Evolutionary conservation across 2,797 vertebrate species (phyloP).

Genomic region (Ceryle rudis): DNA sequence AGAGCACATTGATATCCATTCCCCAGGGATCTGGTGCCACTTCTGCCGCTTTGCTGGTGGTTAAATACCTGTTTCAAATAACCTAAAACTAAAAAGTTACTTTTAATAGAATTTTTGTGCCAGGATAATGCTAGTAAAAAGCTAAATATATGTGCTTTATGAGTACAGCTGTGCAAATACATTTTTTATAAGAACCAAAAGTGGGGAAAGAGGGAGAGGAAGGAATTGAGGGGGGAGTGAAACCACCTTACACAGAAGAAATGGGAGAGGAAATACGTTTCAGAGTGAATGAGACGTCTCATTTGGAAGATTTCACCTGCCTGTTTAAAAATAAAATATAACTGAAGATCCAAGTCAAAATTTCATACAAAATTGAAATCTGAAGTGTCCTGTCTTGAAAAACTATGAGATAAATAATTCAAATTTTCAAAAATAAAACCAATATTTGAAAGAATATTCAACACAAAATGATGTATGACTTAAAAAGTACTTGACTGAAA

Average conservation of each 20-base stretch:
- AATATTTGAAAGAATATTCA: background rate
- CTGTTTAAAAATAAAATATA: background rate
- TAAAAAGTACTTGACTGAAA: background rate
- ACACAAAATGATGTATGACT: background rate
- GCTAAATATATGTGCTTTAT: slow-evolving; percentile 1
- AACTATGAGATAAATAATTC: background rate
- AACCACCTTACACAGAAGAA: background rate
- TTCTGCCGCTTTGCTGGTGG: slow-evolving; percentile 16
- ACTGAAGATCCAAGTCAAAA: background rate
- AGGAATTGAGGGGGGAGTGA: background rate
- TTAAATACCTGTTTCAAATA: slow-evolving; percentile 32
- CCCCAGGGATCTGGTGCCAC: background rate
- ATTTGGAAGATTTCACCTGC: background rate
- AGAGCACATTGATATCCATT: background rate
- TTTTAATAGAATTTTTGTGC: slow-evolving; percentile 24
- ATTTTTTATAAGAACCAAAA: background rate
- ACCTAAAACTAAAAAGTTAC: background rate
- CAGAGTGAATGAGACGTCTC: background rate
- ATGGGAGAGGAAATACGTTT: background rate
- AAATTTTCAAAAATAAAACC: background rate
- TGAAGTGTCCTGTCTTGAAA: background rate
- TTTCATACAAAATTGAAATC: background rate
- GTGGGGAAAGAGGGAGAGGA: background rate
- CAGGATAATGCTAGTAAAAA: slow-evolving; percentile 30
- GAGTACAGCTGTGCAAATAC: slow-evolving; percentile 47